Conservation (phyloP, 2,797 vertebrate genomes). For the Ciconia nigra region DNA sequence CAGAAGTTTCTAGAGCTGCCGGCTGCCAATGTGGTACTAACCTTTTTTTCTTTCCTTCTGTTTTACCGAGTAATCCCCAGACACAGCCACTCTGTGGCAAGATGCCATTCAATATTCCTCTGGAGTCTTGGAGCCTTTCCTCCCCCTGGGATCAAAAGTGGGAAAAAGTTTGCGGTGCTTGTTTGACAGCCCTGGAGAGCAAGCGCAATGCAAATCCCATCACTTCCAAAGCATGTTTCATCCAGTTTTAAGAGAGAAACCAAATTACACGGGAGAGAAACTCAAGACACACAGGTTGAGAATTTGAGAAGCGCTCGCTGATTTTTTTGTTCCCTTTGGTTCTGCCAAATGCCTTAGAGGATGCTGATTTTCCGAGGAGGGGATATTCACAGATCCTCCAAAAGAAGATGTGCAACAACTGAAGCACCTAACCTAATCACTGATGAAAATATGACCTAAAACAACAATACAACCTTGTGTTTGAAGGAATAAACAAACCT, state of each 20-base stretch:
- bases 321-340: neutral
- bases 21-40: neutral
- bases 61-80: neutral
- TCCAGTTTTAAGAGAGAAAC: neutral
- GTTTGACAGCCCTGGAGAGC: neutral
- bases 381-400: neutral
- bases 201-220: neutral
- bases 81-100: neutral
- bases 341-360: neutral
- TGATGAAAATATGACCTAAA: neutral
- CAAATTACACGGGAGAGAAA: neutral
- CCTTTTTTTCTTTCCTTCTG: neutral
- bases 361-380: rapidly evolving
- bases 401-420: neutral
- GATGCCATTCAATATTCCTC: neutral
- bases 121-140: neutral
- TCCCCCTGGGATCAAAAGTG: neutral
- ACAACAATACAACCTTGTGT: rapidly evolving
- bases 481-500: neutral
- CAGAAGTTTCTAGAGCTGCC: neutral
- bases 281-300: rapidly evolving
- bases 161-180: neutral
- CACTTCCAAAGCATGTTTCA: neutral
- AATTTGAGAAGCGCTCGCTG: neutral
- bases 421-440: neutral